Evolutionary conservation across 2,797 vertebrate species (phyloP).

Genomic region (Dryobates pubescens): DNA sequence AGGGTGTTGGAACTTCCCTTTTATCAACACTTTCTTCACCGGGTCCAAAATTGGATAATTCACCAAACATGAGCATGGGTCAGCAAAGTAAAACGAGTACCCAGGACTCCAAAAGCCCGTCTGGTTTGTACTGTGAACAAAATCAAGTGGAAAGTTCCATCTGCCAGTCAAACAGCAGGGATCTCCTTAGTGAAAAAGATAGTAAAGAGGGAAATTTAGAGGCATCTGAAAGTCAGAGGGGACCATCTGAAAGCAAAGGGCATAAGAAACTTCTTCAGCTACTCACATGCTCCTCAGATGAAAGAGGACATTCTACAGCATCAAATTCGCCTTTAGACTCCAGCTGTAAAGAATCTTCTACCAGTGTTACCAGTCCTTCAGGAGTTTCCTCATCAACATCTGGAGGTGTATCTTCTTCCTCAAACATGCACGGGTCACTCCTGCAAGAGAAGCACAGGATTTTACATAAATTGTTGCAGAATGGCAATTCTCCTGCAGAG

Average conservation of each 20-base stretch:
- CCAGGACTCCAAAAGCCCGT: constrained; percentile 90
- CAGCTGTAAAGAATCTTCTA: constrained; percentile 84
- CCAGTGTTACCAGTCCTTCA: constrained; percentile 88
- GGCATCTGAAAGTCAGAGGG: constrained; percentile 80
- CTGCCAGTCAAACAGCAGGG: constrained; percentile 89
- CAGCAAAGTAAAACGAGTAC: constrained; percentile 81
- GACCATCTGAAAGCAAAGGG: constrained; percentile 86
- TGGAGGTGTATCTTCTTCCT: constrained; percentile 84
- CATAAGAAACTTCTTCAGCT: constrained; percentile 97
- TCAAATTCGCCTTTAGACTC: constrained; percentile 81
- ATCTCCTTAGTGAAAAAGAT: constrained; percentile 83
- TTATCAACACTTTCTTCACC: constrained; percentile 92
- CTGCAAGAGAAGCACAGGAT: constrained; percentile 98
- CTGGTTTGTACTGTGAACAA: constrained; percentile 83
- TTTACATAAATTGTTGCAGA: constrained; percentile 96
- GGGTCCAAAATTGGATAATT: constrained; percentile 89
- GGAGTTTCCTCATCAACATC: constrained; percentile 91
- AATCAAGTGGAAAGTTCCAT: constrained; percentile 85
- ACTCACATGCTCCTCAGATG: constrained; percentile 93
- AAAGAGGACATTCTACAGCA: constrained; percentile 80
- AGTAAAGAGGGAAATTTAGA: constrained; percentile 76
- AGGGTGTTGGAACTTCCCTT: constrained; percentile 94
- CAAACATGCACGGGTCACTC: constrained; percentile 80
- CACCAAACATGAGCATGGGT: constrained; percentile 87
- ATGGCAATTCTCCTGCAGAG: constrained; percentile 96